phyloP scores from a whole-genome alignment of 2,797 vertebrate species.

The Gymnopithys bicolor region DNA sequence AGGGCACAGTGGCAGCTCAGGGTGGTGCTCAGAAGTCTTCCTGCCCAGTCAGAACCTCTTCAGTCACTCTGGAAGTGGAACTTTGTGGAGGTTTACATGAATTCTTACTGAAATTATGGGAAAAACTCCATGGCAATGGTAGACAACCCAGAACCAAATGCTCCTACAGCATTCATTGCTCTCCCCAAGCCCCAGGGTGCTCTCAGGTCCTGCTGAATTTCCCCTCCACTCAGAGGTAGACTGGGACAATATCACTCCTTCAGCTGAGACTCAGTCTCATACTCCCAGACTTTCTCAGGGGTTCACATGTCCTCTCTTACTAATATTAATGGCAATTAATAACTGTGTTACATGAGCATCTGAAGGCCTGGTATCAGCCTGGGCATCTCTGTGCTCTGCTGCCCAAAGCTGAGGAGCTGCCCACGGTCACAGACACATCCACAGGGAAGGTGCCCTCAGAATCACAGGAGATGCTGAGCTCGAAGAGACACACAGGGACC shows the following conservation, averaged over 20 bases:
- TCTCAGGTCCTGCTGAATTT: background rate
- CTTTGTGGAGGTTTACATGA: background rate
- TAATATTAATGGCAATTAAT: background rate
- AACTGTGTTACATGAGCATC: background rate
- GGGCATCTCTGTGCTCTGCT: background rate
- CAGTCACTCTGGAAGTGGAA: background rate
- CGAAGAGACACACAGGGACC: background rate
- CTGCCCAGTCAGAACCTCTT: background rate
- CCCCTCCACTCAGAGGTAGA: background rate
- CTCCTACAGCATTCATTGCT: background rate
- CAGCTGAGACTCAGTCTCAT: background rate
- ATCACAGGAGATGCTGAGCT: background rate
- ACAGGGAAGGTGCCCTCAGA: background rate
- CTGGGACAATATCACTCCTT: background rate
- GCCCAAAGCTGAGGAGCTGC: background rate
- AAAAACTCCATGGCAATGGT: background rate
- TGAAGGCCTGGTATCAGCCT: background rate
- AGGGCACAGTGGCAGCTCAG: background rate
- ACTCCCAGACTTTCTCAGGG: background rate
- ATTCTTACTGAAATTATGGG: background rate
- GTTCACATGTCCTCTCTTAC: background rate
- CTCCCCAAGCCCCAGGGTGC: background rate
- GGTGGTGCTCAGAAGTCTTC: background rate
- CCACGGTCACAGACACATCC: background rate
- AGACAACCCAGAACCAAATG: background rate